Percentiles rank a stretch among this genome's conserved stretches.
Evolutionary conservation across 1,140 invertebrate species (phyloP).

Genomic region (Hestina assimilis): DNA sequence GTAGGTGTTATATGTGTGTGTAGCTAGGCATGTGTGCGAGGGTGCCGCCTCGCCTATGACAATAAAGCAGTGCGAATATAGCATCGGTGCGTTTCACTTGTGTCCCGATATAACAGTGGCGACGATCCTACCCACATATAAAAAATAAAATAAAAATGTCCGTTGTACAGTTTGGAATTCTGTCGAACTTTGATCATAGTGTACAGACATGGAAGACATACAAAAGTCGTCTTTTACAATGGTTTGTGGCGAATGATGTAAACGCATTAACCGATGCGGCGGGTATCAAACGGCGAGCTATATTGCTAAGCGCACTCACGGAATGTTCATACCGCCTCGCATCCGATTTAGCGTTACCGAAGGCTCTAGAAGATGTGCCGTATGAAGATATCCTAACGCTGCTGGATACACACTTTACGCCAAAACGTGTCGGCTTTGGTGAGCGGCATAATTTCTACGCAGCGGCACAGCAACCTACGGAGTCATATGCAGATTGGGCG

Average conservation of each 20-base stretch:
- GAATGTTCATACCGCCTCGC: constrained; percentile 33
- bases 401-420: constrained; percentile 16
- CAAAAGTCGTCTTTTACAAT: constrained; percentile 16
- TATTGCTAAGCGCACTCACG: constrained; percentile 32
- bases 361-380: constrained; percentile 24
- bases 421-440: neutral
- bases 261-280: no score
- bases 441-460: neutral
- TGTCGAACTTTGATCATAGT: constrained; percentile 22
- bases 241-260: no score
- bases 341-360: constrained; percentile 30
- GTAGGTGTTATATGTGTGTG: no score
- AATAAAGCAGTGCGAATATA: no score
- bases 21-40: no score
- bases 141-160: constrained; percentile 18
- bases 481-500: neutral
- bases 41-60: no score
- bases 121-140: constrained; percentile 16
- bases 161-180: constrained; percentile 12
- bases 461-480: neutral
- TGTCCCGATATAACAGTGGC: constrained; percentile 11
- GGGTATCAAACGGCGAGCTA: no score
- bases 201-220: constrained; percentile 16
- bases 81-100: neutral
- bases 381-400: constrained; percentile 28